phyloP scores from a whole-genome alignment of 2,888 invertebrate genomes.

The Heteromyza rotundicornis region DNA sequence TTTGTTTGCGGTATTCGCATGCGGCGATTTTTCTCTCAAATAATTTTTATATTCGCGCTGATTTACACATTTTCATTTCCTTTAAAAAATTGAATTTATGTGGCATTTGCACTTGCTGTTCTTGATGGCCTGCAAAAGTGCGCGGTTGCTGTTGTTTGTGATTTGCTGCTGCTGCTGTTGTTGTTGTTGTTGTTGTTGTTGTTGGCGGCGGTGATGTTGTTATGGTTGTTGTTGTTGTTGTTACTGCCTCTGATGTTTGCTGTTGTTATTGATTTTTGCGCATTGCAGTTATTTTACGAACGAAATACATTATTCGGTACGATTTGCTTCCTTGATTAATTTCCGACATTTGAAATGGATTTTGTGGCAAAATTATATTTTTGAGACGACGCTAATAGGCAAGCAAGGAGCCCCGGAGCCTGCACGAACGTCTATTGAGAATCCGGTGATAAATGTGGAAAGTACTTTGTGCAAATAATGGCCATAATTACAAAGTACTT shows the following conservation, averaged over 20 bases:
- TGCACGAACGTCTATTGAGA: no score
- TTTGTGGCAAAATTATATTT: background rate
- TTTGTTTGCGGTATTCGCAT: no score
- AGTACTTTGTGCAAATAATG: no score
- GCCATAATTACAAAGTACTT: no score
- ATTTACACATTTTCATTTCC: slow-evolving; percentile 10
- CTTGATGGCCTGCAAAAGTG: background rate
- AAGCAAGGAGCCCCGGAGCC: no score
- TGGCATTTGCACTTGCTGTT: background rate
- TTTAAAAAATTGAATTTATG: slow-evolving; percentile 11
- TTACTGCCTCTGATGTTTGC: background rate
- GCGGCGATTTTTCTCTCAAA: no score
- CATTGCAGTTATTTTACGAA: slow-evolving; percentile 9
- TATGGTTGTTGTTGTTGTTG: background rate
- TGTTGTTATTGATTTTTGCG: slow-evolving; percentile 10
- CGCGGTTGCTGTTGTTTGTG: background rate
- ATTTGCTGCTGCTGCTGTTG: slow-evolving; percentile 6
- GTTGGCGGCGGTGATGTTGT: slow-evolving; percentile 1
- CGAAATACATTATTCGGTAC: background rate
- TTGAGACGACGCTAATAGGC: no score
- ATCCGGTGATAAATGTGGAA: no score
- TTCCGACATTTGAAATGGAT: slow-evolving; percentile 1
- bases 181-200: slow-evolving; percentile 1
- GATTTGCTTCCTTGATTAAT: slow-evolving; percentile 9
- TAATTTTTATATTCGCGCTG: no score